Base-by-base conservation (phyloP, 2,797 vertebrate genomes). In the Oophaga sylvatica region DNA sequence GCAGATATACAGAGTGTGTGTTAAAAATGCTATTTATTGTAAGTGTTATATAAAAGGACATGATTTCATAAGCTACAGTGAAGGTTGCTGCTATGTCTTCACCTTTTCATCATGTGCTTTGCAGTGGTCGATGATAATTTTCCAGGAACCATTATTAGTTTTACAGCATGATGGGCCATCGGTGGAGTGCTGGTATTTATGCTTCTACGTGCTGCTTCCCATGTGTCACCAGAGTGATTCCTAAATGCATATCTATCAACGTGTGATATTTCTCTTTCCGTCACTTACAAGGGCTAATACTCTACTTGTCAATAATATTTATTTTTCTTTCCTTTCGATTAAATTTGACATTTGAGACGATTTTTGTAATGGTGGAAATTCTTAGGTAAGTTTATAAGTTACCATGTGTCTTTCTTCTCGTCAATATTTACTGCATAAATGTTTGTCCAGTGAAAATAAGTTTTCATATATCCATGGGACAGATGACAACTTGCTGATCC, bases 261-360 rank as follows among this genome's bases (percentile, higher is more conserved):
- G 31, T 41, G 29, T 83, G 68, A 60, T 56, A 57, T 41, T 84
- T 84, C 7, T 45, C 20, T 85, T 85, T 79, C 75, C 75, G 57
- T 56, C 62, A 22, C 13, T 53, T 77, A 16, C 73, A 78, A 17
- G 48, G 62, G 53, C 59, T 45, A 17, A 29, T 10, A 20, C 17
- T 75, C 0, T 73, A 12, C 16, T 41, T 11, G 19, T 79, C 84
- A 85, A 85, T 62, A 75, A 81, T 16, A 19, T 48, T 31, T 29
- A 19, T 81, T 62, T 81, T 75, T 60, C 71, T 87, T 87, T 80
- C 65, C 53, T 5, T 65, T 73, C 81, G 35, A 73, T 73, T 75
- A 76, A 62, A 35, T 35, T 57, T 15, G n/a, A 17, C 45, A 68
- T 79, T 53, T 29, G 26, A 57, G 45, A 20, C 59, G 62, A 59